These are phyloP conservation scores for Microtus richardsoni DNA, from an alignment of 2,113 vertebrate species.

Conservation along the genomic window DNA sequence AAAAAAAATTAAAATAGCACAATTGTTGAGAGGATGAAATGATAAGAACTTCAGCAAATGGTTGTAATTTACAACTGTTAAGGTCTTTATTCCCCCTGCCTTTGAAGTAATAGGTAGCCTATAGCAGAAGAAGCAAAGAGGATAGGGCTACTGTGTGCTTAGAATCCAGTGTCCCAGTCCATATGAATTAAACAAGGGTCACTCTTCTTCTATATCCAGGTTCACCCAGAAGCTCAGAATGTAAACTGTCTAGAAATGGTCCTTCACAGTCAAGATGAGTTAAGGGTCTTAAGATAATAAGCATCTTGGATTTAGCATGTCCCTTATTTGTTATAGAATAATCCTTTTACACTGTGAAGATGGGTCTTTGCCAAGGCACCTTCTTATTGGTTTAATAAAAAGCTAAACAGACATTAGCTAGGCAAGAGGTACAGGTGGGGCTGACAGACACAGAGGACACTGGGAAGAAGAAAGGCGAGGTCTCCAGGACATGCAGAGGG, in stretches of 20 bases:
- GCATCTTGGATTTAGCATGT: not conserved
- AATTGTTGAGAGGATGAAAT: not conserved
- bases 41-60: not conserved
- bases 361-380: too few species aligned
- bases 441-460: not conserved
- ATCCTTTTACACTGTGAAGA: too few species aligned
- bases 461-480: not conserved
- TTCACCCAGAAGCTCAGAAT: not conserved
- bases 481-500: not conserved
- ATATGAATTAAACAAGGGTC: not conserved
- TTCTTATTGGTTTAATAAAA: not conserved
- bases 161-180: not conserved
- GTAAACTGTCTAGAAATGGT: not conserved
- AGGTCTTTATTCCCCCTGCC: not conserved
- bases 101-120: not conserved
- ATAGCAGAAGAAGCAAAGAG: not conserved
- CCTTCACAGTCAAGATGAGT: not conserved
- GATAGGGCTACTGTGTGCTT: not conserved
- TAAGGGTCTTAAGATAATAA: not conserved
- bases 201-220: not conserved
- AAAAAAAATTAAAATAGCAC: not conserved
- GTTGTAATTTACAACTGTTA: not conserved
- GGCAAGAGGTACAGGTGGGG: not conserved
- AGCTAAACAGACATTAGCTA: not conserved
- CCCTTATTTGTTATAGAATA: too few species aligned